Evolutionary conservation across 2,888 invertebrate genomes (phyloP), one percentile per base, ranked within the genome.

Genomic region (Hyposoter didymator): DNA sequence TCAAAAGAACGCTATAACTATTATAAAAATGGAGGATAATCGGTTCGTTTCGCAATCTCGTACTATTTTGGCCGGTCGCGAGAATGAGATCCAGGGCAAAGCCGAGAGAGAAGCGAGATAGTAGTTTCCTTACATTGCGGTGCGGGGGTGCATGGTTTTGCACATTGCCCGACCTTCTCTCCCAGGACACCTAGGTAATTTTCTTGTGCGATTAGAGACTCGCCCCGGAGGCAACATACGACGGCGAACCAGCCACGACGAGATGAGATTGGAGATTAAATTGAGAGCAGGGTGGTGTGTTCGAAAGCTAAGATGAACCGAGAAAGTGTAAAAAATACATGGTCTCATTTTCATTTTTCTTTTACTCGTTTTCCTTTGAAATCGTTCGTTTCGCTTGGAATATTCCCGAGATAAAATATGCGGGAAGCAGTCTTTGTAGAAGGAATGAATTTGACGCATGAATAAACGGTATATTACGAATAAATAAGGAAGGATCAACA

Each of bases 181-280:
- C 84, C 17, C 78, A 74, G 76, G 82, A 64, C 39, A 22, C 73
- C 73, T 55, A 82, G 69, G 84, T 82, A 85, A 85, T 85, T 85
- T 85, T 74, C 84, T 85, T 85, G 84, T 82, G 64, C 82, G 84
- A 85, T 85, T 85, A 82, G 84, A 84, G 73, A 64, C 43, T 70
- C 78, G 73, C 67, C 73, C 47, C 47, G 32, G 28, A 64, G 64
- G 76, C 43, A 67, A 70, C 64, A 64, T 67, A 43, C 47, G 69
- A 70, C 66, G 78, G 64, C 7, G 22, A 19, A 47, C 49, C 49
- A 70, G 35, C 35, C 4, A 32, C 45, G 32, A 19, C 39, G 52
- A 67, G 55, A 52, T 55, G 82, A 82, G 82, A 82, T 85, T 82
- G 78, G 64, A 78, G 78, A 85, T 82, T 69, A 85, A 78, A 82